These are phyloP conservation scores for Neotragus moschatus DNA, from an alignment of 2,113 vertebrate species.

Conservation along the genomic window DNA sequence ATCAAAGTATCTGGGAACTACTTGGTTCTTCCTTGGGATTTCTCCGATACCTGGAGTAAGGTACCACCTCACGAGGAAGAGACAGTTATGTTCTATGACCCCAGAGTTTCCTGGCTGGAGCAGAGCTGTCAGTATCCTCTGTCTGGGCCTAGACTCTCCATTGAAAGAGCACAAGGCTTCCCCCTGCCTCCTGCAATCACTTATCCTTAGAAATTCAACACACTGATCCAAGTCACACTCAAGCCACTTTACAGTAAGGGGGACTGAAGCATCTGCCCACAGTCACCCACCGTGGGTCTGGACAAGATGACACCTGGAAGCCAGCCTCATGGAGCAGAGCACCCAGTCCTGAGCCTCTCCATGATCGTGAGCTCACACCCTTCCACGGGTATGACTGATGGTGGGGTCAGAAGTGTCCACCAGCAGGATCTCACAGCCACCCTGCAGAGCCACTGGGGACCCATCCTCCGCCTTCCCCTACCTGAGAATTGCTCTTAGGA, in stretches of 20 bases:
- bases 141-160: background rate
- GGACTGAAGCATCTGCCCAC: background rate
- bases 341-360: background rate
- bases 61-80: background rate
- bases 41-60: background rate
- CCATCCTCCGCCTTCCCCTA: background rate
- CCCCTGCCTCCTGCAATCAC: background rate
- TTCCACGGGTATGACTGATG: background rate
- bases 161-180: background rate
- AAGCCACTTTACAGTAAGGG: background rate
- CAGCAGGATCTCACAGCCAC: background rate
- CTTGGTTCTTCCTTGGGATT: background rate
- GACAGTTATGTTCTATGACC: background rate
- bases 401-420: background rate
- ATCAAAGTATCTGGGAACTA: background rate
- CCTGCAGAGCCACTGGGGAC: rapidly evolving
- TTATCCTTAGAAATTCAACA: background rate
- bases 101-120: background rate
- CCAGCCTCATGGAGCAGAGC: background rate
- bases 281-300: background rate
- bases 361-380: rapidly evolving
- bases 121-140: background rate
- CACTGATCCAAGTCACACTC: background rate
- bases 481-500: background rate
- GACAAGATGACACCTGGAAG: background rate